These are phyloP conservation scores for Heliconius himera DNA, from an alignment of 1,140 invertebrate genomes.

Conservation along the genomic window DNA sequence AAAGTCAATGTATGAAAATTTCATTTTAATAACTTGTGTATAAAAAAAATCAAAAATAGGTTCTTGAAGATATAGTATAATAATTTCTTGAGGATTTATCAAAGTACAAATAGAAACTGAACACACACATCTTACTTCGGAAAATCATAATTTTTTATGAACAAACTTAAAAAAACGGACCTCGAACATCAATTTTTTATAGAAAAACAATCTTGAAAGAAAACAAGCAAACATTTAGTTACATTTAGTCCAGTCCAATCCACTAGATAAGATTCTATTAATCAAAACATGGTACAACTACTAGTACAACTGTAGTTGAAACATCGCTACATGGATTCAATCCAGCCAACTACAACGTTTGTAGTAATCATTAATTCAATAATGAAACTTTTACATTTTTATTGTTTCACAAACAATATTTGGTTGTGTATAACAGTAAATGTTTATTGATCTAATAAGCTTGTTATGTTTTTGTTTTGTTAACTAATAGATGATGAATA, in stretches of 20 bases:
- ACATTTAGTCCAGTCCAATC: background rate
- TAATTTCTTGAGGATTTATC: too few species aligned
- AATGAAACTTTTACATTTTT: background rate
- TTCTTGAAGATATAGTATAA: too few species aligned
- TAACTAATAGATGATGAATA: background rate
- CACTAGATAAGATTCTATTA: conserved; percentile 29
- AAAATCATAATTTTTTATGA: too few species aligned
- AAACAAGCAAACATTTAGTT: background rate
- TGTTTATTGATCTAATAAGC: background rate
- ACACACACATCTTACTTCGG: too few species aligned
- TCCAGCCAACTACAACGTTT: background rate
- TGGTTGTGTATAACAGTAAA: background rate
- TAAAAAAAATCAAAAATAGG: too few species aligned
- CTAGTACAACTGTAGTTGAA: conserved; percentile 6
- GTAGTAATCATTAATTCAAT: background rate
- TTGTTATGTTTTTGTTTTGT: background rate
- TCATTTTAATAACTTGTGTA: too few species aligned
- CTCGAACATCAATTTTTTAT: too few species aligned
- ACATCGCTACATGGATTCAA: conserved; percentile 23
- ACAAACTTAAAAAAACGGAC: too few species aligned
- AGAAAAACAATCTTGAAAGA: background rate
- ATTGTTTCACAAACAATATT: conserved; percentile 1
- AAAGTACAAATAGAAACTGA: too few species aligned
- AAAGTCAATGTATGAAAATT: too few species aligned
- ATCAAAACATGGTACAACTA: conserved; percentile 25